Evolutionary conservation across 2,797 vertebrate species (phyloP), one percentile per base, ranked within the genome.

Genomic region (Eulemur coronatus): DNA sequence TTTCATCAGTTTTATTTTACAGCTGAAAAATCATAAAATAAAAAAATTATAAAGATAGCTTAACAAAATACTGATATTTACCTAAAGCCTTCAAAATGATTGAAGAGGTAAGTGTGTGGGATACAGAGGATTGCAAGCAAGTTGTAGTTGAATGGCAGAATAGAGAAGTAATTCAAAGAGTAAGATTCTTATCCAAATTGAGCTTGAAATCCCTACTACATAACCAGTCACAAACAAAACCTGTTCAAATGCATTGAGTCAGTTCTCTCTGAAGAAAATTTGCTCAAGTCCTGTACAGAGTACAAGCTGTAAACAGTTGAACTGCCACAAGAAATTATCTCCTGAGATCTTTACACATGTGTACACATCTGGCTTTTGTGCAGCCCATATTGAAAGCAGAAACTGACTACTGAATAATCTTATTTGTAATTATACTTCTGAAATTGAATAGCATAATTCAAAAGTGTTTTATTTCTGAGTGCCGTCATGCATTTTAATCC

Each of bases 41-140:
- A 97, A 97, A 96, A 96, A 97, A 89, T 84, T 97, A 95, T 82
- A 93, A 96, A 84, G 59, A 95, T 46, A 67, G 57, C 28, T 92
- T 75, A 96, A 96, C 85, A 92, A 95, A 97, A 96, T 79, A 91
- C 35, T 90, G 43, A 55, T 93, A 95, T 95, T 94, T 96, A 24
- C 95, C 92, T 87, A 80, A 91, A 89, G 75, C 48, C 43, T 89
- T 90, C 69, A 69, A 85, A 92, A 87, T 93, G 84, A 95, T 90
- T 95, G 70, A 92, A 93, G 84, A 95, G 28, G 48, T 90, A 94
- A 94, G 81, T 86, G 50, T 38, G 46, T 89, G 24, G 43, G 33
- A 33, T 12, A 88, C 11, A 46, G 75, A 96, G 43, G 20, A 92
- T 30, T 70, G 15, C 57, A 86, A 89, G 75, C 46, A 95, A 38